Evolutionary conservation across 2,113 vertebrate genomes (phyloP).

Genomic region (Notiomystis cincta): DNA sequence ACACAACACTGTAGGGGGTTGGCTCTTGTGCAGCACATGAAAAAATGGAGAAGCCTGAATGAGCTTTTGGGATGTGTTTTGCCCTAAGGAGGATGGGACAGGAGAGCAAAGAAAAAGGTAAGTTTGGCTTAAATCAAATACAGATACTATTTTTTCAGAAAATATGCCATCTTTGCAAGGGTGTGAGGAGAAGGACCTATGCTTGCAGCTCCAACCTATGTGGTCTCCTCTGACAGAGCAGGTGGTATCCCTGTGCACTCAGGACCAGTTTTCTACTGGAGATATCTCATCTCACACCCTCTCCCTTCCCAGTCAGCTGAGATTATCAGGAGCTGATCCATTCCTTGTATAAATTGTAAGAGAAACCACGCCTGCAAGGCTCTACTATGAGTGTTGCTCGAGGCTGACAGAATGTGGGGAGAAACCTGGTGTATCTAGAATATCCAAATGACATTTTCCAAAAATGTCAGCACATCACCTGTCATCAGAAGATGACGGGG

Average conservation of each 20-base stretch:
- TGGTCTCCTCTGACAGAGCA: neutral
- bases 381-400: neutral
- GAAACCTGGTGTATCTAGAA: neutral
- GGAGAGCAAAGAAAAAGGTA: neutral
- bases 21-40: neutral
- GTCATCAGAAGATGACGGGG: neutral
- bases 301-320: neutral
- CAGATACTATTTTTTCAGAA: neutral
- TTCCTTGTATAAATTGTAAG: neutral
- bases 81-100: neutral
- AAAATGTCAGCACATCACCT: neutral
- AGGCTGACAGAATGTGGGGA: neutral
- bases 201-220: rapidly evolving
- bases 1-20: neutral
- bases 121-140: neutral
- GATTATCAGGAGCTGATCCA: neutral
- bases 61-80: neutral
- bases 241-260: rapidly evolving
- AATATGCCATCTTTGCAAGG: neutral
- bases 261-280: neutral
- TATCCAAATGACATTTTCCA: neutral
- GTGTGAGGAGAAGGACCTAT: neutral
- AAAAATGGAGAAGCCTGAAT: neutral
- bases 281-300: neutral
- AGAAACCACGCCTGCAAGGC: neutral